Conservation (phyloP, 2,888 invertebrate genomes). For the Chironomus riparius region DNA sequence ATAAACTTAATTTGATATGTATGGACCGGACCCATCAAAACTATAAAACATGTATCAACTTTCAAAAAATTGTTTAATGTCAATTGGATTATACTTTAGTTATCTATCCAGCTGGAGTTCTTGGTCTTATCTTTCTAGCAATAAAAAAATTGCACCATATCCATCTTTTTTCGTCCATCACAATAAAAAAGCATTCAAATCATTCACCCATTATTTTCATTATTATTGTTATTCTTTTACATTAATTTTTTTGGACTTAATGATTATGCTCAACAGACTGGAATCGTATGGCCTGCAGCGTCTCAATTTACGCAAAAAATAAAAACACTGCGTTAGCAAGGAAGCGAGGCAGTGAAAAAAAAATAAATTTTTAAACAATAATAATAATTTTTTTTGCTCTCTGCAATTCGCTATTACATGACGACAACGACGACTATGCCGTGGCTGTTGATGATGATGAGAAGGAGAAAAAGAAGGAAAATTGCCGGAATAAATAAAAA, state of each 20-base stretch:
- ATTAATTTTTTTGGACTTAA: conserved; percentile 12
- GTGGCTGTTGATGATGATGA: background rate
- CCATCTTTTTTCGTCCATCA: background rate
- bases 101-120: too few species aligned
- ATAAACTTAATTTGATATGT: too few species aligned
- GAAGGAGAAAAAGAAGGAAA: too few species aligned
- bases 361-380: background rate
- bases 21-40: too few species aligned
- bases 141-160: background rate
- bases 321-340: background rate
- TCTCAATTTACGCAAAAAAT: too few species aligned
- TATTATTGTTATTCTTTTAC: background rate
- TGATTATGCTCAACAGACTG: conserved; percentile 26
- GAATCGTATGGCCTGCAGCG: conserved; percentile 19
- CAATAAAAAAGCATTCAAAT: too few species aligned
- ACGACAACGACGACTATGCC: background rate
- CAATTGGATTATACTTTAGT: too few species aligned
- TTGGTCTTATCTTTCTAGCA: background rate
- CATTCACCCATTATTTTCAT: too few species aligned
- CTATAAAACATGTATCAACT: too few species aligned
- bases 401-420: too few species aligned
- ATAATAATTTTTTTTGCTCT: too few species aligned
- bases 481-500: background rate
- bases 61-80: too few species aligned
- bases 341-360: background rate